A percentile compares a stretch with the other conserved stretches of the same genome.
Evolutionary conservation across 2,888 invertebrate genomes (phyloP).

Genomic region (Troides aeacus): DNA sequence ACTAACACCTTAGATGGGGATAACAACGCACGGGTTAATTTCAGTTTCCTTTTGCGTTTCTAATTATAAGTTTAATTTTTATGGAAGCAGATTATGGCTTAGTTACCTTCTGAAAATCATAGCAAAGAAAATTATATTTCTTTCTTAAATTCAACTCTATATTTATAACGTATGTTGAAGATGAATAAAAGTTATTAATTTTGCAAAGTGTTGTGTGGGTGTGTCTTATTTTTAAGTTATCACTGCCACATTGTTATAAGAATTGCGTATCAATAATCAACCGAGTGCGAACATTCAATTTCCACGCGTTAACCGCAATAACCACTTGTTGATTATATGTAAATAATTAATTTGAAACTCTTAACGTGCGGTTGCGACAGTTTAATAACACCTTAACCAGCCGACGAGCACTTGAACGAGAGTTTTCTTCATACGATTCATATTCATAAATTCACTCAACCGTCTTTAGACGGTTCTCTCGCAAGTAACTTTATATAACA

Average conservation of each 20-base stretch:
- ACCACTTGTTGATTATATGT: constrained; percentile 65
- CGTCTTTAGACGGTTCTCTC: background rate
- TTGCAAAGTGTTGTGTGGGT: background rate
- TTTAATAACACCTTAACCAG: constrained; percentile 37
- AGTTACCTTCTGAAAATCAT: no score
- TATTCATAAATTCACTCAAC: constrained; percentile 1
- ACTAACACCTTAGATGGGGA: no score
- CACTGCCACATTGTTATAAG: background rate
- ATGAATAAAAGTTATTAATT: no score
- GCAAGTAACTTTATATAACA: background rate
- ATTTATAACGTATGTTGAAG: no score
- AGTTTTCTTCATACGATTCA: constrained; percentile 7
- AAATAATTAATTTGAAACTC: constrained; percentile 67
- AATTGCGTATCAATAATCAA: constrained; percentile 42
- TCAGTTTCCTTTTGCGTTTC: no score
- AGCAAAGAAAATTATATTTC: no score
- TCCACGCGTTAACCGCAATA: constrained; percentile 61
- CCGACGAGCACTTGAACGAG: constrained; percentile 12
- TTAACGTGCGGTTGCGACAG: constrained; percentile 42
- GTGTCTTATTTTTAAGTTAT: constrained; percentile 1
- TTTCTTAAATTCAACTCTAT: no score
- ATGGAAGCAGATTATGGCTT: no score
- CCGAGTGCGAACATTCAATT: constrained; percentile 62
- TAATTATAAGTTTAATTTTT: no score
- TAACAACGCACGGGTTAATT: no score